Percentiles rank a stretch among this genome's conserved stretches.
These are phyloP conservation scores for Nomia melanderi DNA, from an alignment of 1,140 invertebrate genomes.

Conservation along the genomic window DNA sequence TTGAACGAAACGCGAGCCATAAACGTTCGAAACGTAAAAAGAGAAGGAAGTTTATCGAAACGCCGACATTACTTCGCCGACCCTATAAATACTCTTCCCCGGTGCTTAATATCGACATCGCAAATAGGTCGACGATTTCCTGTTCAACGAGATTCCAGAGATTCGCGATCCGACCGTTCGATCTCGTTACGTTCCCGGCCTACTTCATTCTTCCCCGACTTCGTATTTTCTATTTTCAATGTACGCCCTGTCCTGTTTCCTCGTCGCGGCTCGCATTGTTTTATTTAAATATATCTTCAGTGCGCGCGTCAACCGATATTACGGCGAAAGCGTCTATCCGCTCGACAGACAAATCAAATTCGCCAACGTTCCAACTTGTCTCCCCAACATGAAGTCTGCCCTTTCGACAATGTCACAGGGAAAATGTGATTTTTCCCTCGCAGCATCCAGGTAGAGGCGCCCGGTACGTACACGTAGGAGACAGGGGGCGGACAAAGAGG, in stretches of 20 bases:
- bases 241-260: background rate
- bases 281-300: constrained; percentile 55
- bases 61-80: no score
- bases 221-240: background rate
- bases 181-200: background rate
- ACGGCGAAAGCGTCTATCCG: constrained; percentile 52
- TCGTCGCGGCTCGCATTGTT: constrained; percentile 37
- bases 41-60: no score
- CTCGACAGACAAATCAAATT: constrained; percentile 65
- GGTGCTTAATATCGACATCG: no score
- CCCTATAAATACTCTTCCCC: no score
- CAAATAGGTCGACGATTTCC: no score
- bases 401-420: constrained; percentile 47
- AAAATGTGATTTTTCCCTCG: constrained; percentile 64
- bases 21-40: no score
- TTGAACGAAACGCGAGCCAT: no score
- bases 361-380: constrained; percentile 56
- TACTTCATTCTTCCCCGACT: background rate
- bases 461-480: constrained; percentile 23
- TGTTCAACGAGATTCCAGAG: no score
- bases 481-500: constrained; percentile 19
- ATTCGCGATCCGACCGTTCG: no score
- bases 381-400: constrained; percentile 45
- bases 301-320: constrained; percentile 37
- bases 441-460: constrained; percentile 50